Base-by-base conservation (phyloP, 2,888 invertebrate genomes). In the Lepidochrysops patricia region DNA sequence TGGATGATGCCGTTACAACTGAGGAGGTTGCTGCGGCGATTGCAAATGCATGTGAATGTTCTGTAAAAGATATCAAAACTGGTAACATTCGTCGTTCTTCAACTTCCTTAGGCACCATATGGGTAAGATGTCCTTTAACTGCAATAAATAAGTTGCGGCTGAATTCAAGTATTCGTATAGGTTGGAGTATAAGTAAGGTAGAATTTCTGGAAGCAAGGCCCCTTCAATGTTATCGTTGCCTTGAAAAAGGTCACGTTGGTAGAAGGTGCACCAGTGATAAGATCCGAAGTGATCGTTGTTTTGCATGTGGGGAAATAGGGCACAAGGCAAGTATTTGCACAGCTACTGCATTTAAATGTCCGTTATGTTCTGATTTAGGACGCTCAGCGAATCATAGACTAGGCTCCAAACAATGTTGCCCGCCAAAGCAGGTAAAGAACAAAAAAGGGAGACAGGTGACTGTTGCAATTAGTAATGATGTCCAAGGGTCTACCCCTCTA, bases 91-190 rank as follows among this genome's bases (percentile, higher is more conserved):
- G 57, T 12, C 57, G 57, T 6, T 23, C 52, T 7, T 25, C 43
- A 4, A 57, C 13, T 1, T n/a, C 27, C 2, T 13, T 61, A 43
- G 61, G 61, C 0, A 43, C 61, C 1, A 26, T 50, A 12, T 57
- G 61, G 61, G 61, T 58, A 5, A 15, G 57, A 9, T 61, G 58
- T 25, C 61, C 61, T n/a, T 15, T 58, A 3, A 43, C 23, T 4
- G 54, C 54, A 1, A 29, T 58, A 1, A 35, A 26, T 3, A 61
- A 61, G 13, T 23, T 57, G 7, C 23, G 23, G 1, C 5, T 23
- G 12, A 34, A 12, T 4, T 19, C 34, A 35, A 9, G 35, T n/a
- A 3, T 35, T 9, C 34, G 9, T 2, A 23, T 57, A 0, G 57
- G 35, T 1, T 57, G 57, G 35, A 23, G 34, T 12, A 23, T 19